Percentiles rank a stretch among this genome's conserved stretches.
phyloP scores from a whole-genome alignment of 2,888 invertebrate genomes.

The Dryocosmus kuriphilus region DNA sequence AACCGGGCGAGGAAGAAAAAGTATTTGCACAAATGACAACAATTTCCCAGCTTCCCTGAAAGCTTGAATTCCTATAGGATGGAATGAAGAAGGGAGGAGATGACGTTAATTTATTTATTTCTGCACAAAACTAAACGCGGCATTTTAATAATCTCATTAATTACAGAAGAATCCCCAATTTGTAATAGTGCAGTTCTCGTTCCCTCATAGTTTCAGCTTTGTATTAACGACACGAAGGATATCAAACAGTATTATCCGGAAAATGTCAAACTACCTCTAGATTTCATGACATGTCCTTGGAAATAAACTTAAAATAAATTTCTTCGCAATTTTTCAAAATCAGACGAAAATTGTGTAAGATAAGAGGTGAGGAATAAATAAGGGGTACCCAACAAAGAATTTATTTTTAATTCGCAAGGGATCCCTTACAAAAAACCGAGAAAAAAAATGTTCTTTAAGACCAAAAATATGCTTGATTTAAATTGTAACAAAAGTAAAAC shows the following conservation, averaged over 20 bases:
- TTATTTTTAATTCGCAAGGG: too few relatives aligned
- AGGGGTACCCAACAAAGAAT: too few relatives aligned
- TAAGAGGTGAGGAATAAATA: too few relatives aligned
- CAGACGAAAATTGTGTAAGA: too few relatives aligned
- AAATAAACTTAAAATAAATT: neutral
- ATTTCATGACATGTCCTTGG: neutral
- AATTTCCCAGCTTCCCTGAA: neutral
- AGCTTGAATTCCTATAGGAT: neutral
- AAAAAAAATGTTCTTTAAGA: too few relatives aligned
- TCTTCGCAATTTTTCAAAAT: too few relatives aligned
- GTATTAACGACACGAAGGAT: neutral
- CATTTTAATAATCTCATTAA: constrained; percentile 9
- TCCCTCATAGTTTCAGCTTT: neutral
- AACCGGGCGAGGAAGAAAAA: neutral
- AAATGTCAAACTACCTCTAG: neutral
- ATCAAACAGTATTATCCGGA: neutral
- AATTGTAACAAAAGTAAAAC: too few relatives aligned
- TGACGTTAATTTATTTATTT: neutral
- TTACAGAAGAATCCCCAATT: neutral
- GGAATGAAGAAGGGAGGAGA: neutral
- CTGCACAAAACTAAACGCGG: neutral
- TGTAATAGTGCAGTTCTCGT: neutral
- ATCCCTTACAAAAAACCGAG: too few relatives aligned
- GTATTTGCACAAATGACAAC: neutral
- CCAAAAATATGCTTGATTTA: too few relatives aligned